Base-by-base conservation (phyloP, 2,797 vertebrate genomes). In the Salmo trutta region DNA sequence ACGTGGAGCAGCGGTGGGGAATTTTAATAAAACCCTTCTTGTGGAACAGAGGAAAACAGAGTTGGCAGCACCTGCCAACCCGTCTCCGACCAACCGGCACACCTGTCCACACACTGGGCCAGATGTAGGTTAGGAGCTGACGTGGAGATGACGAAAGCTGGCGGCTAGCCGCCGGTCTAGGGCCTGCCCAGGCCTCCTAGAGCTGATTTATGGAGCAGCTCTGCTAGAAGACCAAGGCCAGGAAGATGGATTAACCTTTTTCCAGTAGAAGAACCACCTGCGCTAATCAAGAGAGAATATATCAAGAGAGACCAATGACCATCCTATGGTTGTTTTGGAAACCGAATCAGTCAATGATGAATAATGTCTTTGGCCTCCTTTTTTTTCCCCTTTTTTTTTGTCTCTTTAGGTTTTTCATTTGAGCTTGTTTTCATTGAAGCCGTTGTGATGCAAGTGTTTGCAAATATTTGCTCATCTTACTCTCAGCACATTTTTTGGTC, bases 231-330 rank as follows among this genome's bases (percentile, higher is more conserved):
- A 90, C 85, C 81, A 75, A 84, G 52, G 84, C 88, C 81, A 86
- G 24, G 53, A 85, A 84, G 88, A 91, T 85, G 31, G 64, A 92
- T 82, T 69, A 53, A 81, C 62, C 0, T 14, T 82, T 84, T 80
- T 84, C 77, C 73, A 79, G 75, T 79, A 88, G 80, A 69, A 84
- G 82, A 89, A 90, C 89, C 90, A 91, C 89, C 87, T 91, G 87
- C 84, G 81, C 73, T 86, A 90, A 93, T 92, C 84, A 89, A 85
- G 83, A 84, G 87, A 3, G 33, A 47, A 8, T 47, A 47, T 47
- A 8, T 47, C 41, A 10, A 47, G 41, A 47, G 8, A 86, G 82
- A 88, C 83, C 76, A 90, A 90, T 78, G 83, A 76, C 75, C 75
- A 77, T 77, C 79, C 71, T 79, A 80, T 67, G 74, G 71, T 75